These are phyloP conservation scores for Lithobates sylvaticus DNA, from an alignment of 2,797 vertebrate genomes.

Conservation along the genomic window DNA sequence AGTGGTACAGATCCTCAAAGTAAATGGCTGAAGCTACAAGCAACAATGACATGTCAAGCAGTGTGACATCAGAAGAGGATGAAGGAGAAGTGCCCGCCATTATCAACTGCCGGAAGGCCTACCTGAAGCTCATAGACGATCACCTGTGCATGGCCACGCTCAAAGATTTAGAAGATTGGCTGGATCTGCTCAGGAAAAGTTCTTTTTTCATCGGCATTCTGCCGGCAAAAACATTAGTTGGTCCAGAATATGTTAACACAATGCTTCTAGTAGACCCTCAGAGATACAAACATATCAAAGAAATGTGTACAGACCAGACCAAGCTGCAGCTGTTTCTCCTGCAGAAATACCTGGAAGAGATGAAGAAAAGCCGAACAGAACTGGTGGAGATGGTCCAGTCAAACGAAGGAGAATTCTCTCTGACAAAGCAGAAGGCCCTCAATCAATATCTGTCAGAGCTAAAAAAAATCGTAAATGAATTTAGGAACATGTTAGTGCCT, in stretches of 20 bases:
- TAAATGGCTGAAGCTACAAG: neutral
- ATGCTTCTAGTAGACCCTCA: slow-evolving; percentile 64
- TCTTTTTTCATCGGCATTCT: slow-evolving; percentile 77
- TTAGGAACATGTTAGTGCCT: slow-evolving; percentile 69
- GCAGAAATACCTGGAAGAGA: slow-evolving; percentile 70
- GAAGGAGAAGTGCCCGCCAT: no score
- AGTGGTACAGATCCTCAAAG: no score
- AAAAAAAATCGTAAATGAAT: slow-evolving; percentile 61
- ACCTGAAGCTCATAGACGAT: slow-evolving; percentile 70
- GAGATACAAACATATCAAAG: slow-evolving; percentile 76
- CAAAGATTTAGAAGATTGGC: slow-evolving; percentile 64
- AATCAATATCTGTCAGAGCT: slow-evolving; percentile 65
- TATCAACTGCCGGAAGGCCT: slow-evolving; percentile 51
- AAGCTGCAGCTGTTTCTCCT: slow-evolving; percentile 77
- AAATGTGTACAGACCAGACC: slow-evolving; percentile 71
- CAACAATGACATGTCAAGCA: slow-evolving; percentile 48
- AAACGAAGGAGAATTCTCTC: slow-evolving; percentile 65
- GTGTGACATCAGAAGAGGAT: no score
- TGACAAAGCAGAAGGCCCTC: slow-evolving; percentile 67
- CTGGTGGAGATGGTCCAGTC: slow-evolving; percentile 67
- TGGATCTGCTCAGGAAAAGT: slow-evolving; percentile 72
- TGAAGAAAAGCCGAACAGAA: slow-evolving; percentile 69
- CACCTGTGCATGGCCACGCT: slow-evolving; percentile 69
- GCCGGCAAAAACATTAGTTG: slow-evolving; percentile 66
- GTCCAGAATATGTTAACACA: slow-evolving; percentile 56